Evolutionary conservation across 2,888 invertebrate genomes (phyloP).

Genomic region (Sceliomorpha sp.): DNA sequence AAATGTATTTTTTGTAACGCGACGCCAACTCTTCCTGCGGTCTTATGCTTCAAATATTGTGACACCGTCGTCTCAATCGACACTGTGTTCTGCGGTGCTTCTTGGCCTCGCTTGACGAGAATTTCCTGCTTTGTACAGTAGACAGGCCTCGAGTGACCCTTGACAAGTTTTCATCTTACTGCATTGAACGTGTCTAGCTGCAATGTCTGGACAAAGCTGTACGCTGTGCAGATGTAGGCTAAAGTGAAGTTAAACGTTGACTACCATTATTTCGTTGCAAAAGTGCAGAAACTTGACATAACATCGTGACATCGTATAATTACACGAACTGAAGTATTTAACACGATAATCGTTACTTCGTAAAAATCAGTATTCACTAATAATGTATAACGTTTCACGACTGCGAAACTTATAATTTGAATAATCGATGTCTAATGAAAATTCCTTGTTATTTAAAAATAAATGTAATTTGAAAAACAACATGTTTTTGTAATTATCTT

Average conservation of each 20-base stretch:
- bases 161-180: constrained; percentile 39
- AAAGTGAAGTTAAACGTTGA: constrained; percentile 37
- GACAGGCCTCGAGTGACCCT: constrained; percentile 49
- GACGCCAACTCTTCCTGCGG: too few relatives aligned
- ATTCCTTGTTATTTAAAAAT: too few relatives aligned
- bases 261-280: constrained; percentile 39
- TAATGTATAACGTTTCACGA: constrained; percentile 14
- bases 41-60: constrained; percentile 36
- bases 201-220: constrained; percentile 15
- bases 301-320: constrained; percentile 19
- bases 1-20: too few relatives aligned
- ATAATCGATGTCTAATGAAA: too few relatives aligned
- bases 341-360: not conserved
- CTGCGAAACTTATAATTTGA: too few relatives aligned
- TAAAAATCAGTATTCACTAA: not conserved
- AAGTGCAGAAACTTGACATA: constrained; percentile 29
- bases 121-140: constrained; percentile 50
- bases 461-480: too few relatives aligned
- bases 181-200: constrained; percentile 8
- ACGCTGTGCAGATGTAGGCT: constrained; percentile 34
- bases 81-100: constrained; percentile 32
- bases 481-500: too few relatives aligned
- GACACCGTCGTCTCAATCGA: constrained; percentile 44
- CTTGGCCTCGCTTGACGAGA: constrained; percentile 46
- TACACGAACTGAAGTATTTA: constrained; percentile 19